phyloP scores from a whole-genome alignment of 2,888 invertebrate genomes.

The Lymantria monacha region DNA sequence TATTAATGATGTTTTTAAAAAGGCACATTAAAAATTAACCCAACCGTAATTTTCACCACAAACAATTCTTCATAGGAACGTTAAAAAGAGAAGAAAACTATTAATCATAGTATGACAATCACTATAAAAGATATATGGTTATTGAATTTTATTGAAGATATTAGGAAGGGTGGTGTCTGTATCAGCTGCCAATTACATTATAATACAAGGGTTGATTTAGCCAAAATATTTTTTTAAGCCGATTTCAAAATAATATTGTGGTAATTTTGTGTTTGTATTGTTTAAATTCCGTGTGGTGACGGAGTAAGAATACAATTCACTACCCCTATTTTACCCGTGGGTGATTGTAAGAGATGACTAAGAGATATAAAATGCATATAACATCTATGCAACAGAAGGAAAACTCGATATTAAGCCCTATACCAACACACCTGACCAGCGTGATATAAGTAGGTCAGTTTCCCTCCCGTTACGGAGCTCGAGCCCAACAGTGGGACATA shows the following conservation, averaged over 20 bases:
- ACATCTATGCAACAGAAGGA: too few species aligned
- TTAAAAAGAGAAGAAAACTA: slow-evolving; percentile 47
- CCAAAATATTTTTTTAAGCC: background rate
- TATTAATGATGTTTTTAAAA: slow-evolving; percentile 39
- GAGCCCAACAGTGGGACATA: too few species aligned
- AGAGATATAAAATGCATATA: too few species aligned
- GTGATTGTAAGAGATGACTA: too few species aligned
- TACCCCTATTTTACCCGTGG: too few species aligned
- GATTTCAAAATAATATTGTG: background rate
- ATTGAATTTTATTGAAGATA: slow-evolving; percentile 16
- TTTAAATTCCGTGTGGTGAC: too few species aligned
- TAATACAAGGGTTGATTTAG: slow-evolving; percentile 47
- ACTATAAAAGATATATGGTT: slow-evolving; percentile 35
- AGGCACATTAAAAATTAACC: slow-evolving; percentile 43
- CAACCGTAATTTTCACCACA: slow-evolving; percentile 64
- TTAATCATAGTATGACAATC: slow-evolving; percentile 58
- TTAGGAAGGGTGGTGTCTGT: slow-evolving; percentile 30
- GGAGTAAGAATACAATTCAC: too few species aligned
- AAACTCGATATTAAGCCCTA: too few species aligned
- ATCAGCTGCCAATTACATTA: slow-evolving; percentile 38
- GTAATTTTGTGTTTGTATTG: background rate
- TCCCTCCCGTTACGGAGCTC: too few species aligned
- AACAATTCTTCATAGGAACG: slow-evolving; percentile 49
- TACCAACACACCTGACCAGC: too few species aligned
- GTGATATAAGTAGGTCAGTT: too few species aligned